Evolutionary conservation across 2,888 invertebrate genomes (phyloP), one percentile per base, ranked within the genome.

Genomic region (Drosophila robusta): DNA sequence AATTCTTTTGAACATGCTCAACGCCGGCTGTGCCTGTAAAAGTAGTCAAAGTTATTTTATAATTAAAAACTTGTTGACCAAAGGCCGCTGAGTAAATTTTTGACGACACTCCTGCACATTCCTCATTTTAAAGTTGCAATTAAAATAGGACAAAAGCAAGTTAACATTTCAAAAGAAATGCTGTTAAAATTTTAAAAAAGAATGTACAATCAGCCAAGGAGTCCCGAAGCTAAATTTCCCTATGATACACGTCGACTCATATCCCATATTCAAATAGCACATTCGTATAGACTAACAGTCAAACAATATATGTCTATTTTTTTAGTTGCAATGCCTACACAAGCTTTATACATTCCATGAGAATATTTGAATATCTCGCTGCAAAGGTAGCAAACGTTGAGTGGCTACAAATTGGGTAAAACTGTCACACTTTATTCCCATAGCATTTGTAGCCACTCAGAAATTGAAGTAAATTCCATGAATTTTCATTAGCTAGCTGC

Each of bases 31-130:
- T 57, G 58, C 16, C 41, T 12, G 34, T 29, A 75, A 50, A 76
- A 50, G 77, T 52, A 54, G 42, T 51, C 57, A 84, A 74, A 76
- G 89, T 86, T 84, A 89, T 89, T 84, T 89, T 88, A 88, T 89
- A 89, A 84, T 89, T 89, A 89, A 79, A 87, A 84, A 57, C 68
- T 70, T 68, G 80, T 80, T 80, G 73, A 55, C 72, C 77, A 50
- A 68, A 45, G 44, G 47, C 32, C 42, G 41, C 36, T 44, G 42
- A 63, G 61, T 50, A 26, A 22, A 57, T 46, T 55, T 69, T 44
- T 38, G n/a, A 14, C n/a, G 34, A 58, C 57, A 36, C 36, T 50
- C 22, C 12, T 8, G 12, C 12, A 12, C 26, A 56, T 52, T 52
- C 51, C 16, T 16, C 52, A 57, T 22, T 55, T 55, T 18, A 16